phyloP scores from a whole-genome alignment of 2,113 vertebrate species.

The Pardalotus punctatus region DNA sequence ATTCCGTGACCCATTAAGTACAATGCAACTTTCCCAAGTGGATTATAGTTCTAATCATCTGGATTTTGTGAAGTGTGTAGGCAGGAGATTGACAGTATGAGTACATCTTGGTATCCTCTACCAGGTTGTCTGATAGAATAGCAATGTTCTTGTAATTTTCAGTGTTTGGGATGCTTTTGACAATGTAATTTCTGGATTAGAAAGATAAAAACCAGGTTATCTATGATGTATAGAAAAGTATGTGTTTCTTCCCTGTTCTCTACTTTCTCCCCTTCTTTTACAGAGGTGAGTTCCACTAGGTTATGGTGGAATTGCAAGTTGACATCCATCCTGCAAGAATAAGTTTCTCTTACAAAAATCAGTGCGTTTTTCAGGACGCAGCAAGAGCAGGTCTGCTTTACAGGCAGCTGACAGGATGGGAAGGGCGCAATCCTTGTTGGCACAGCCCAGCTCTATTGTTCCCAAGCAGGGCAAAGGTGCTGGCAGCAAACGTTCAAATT shows the following conservation, averaged over 20 bases:
- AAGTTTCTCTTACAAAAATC: not conserved
- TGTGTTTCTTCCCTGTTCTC: not conserved
- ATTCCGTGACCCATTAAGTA: not conserved
- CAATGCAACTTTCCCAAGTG: not conserved
- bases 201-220: conserved; percentile 49
- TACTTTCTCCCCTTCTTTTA: not conserved
- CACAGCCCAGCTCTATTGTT: not conserved
- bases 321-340: not conserved
- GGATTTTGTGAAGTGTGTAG: not conserved
- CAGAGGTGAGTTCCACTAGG: not conserved
- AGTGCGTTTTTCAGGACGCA: not conserved
- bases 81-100: conserved; percentile 2
- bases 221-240: not conserved
- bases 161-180: conserved; percentile 36
- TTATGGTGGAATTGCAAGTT: not conserved
- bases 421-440: not conserved
- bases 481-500: accelerated
- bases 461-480: not conserved
- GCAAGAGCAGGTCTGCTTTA: not conserved
- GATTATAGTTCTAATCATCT: not conserved
- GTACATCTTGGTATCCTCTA: not conserved
- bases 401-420: not conserved
- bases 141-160: not conserved
- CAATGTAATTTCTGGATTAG: conserved; percentile 56
- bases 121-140: not conserved